Evolutionary conservation across 1,140 invertebrate genomes (phyloP).

Genomic region (Dryas iulia): DNA sequence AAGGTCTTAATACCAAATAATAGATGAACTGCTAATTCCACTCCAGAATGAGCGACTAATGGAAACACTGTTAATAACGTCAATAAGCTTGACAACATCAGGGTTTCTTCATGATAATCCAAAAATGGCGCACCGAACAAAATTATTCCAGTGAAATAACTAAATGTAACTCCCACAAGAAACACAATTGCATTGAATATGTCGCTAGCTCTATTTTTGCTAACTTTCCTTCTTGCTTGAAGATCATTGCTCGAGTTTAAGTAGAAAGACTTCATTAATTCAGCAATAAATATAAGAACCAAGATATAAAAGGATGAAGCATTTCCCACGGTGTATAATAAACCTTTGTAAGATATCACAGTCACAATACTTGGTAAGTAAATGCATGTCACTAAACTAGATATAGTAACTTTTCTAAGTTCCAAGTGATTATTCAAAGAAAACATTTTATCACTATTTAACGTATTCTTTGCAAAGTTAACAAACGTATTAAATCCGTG

Average conservation of each 20-base stretch:
- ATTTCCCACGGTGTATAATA: constrained; percentile 72
- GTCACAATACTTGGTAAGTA: constrained; percentile 71
- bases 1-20: constrained; percentile 77
- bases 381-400: constrained; percentile 68
- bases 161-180: constrained; percentile 58
- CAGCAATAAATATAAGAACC: constrained; percentile 62
- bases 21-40: constrained; percentile 80
- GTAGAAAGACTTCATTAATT: constrained; percentile 68
- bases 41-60: constrained; percentile 82
- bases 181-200: constrained; percentile 57
- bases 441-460: neutral
- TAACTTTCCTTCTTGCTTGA: constrained; percentile 50
- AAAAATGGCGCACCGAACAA: constrained; percentile 88
- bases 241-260: constrained; percentile 52
- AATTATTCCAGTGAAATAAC: constrained; percentile 84
- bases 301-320: constrained; percentile 67
- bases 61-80: constrained; percentile 85
- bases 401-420: constrained; percentile 59
- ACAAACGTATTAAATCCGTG: neutral
- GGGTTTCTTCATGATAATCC: constrained; percentile 85
- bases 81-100: constrained; percentile 85
- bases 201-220: constrained; percentile 54
- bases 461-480: no score
- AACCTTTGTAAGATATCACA: constrained; percentile 66
- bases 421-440: constrained; percentile 58